These are phyloP conservation scores for Nymphicus hollandicus DNA, from an alignment of 2,113 vertebrate species.

Conservation along the genomic window DNA sequence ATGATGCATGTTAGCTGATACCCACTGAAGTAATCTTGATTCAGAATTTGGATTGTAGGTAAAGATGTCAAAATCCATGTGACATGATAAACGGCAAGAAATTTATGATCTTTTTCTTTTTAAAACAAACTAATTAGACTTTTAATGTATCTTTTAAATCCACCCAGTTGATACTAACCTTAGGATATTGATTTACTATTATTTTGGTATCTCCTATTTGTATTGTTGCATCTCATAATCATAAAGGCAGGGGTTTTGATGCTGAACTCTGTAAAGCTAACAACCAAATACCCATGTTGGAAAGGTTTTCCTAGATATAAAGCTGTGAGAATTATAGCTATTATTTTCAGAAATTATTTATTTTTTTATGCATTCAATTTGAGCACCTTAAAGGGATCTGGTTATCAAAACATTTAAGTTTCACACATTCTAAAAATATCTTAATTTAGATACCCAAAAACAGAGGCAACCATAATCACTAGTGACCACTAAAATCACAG, in stretches of 20 bases:
- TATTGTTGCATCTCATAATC: not conserved
- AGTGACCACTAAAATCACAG: not conserved
- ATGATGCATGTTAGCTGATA: not conserved
- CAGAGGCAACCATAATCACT: not conserved
- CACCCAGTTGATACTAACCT: not conserved
- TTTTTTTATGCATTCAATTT: not conserved
- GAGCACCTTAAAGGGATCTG: not conserved
- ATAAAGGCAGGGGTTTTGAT: not conserved
- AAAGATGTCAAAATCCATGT: not conserved
- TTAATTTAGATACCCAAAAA: not conserved
- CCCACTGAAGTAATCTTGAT: not conserved
- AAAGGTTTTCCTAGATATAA: not conserved
- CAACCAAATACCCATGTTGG: not conserved
- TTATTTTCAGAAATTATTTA: not conserved
- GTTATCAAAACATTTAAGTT: not conserved
- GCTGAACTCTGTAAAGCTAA: not conserved
- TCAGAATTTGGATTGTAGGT: not conserved
- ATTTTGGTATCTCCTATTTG: not conserved
- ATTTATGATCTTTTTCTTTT: not conserved
- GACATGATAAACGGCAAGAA: not conserved
- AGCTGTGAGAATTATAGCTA: not conserved
- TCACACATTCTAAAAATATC: not conserved
- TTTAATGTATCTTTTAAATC: not conserved
- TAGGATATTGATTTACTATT: not conserved
- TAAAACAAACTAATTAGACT: not conserved